A percentile compares a stretch with the other conserved stretches of the same genome.
These are phyloP conservation scores for Zeus faber DNA, from an alignment of 2,113 vertebrate species.

Conservation along the genomic window DNA sequence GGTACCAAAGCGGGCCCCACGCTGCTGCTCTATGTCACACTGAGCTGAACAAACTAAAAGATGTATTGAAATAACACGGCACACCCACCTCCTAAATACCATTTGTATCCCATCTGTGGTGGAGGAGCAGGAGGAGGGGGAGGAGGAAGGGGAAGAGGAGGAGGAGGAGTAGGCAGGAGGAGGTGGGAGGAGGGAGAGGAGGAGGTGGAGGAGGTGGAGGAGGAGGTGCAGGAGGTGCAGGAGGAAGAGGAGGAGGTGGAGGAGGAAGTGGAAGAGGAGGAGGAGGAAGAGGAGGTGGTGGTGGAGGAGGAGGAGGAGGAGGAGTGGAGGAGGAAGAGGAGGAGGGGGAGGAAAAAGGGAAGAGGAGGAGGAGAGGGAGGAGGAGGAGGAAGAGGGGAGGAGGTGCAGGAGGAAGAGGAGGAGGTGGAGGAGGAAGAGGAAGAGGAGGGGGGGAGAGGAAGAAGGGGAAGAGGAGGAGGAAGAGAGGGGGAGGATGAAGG, in stretches of 20 bases:
- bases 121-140: constrained; percentile 18
- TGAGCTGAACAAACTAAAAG: too few relatives aligned
- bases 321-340: background rate
- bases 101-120: too few relatives aligned
- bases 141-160: constrained; percentile 1
- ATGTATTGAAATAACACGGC: too few relatives aligned
- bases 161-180: too few relatives aligned
- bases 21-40: too few relatives aligned
- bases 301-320: constrained; percentile 6
- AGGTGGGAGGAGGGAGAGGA: too few relatives aligned
- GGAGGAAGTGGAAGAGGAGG: too few relatives aligned
- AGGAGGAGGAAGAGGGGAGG: constrained; percentile 16
- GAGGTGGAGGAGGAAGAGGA: constrained; percentile 17
- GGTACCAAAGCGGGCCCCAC: too few relatives aligned
- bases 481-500: background rate
- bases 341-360: background rate
- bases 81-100: too few relatives aligned
- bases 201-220: too few relatives aligned
- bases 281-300: constrained; percentile 12
- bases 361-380: constrained; percentile 11
- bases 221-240: constrained; percentile 16
- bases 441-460: background rate
- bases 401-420: too few relatives aligned
- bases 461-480: constrained; percentile 9
- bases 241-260: background rate